phyloP scores from a whole-genome alignment of 2,888 invertebrate genomes.

The Eupelmus urozonus region DNA sequence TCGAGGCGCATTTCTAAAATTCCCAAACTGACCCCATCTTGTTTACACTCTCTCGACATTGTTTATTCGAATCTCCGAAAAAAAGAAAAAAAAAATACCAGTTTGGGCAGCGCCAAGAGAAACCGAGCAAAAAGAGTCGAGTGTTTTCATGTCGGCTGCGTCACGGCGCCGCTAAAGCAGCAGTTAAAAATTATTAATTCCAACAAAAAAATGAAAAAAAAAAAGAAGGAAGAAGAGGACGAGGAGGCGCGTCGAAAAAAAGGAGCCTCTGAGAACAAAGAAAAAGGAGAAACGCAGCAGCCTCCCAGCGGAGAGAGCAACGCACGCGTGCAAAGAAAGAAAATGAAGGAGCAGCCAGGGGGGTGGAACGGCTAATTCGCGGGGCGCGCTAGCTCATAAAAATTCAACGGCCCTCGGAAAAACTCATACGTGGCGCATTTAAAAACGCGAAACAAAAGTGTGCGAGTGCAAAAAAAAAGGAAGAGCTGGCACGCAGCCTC shows the following conservation, averaged over 20 bases:
- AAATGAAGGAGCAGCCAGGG: not conserved
- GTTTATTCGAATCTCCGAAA: not conserved
- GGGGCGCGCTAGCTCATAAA: constrained; percentile 55
- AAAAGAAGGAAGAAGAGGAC: not conserved
- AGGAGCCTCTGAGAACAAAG: not conserved
- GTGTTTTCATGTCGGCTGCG: not conserved
- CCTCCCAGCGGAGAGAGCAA: not conserved
- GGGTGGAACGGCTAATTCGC: constrained; percentile 46
- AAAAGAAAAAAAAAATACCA: constrained; percentile 10
- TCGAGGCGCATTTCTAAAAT: too few relatives aligned
- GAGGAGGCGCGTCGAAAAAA: not conserved
- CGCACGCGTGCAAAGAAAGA: not conserved
- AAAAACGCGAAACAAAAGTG: constrained; percentile 54
- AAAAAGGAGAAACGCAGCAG: not conserved
- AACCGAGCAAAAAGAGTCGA: not conserved
- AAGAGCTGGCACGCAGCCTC: not conserved
- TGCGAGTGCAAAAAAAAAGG: not conserved
- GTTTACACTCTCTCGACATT: not conserved
- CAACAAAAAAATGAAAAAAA: not conserved
- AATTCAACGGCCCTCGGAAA: constrained; percentile 57
- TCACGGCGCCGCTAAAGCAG: constrained; percentile 10
- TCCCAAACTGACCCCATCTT: too few relatives aligned
- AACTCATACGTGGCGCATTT: constrained; percentile 55
- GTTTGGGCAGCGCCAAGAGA: not conserved
- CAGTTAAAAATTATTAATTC: constrained; percentile 47